Percentiles rank a stretch among this genome's conserved stretches.
Conservation (phyloP, 2,888 invertebrate genomes). For the Trisateles emortualis region DNA sequence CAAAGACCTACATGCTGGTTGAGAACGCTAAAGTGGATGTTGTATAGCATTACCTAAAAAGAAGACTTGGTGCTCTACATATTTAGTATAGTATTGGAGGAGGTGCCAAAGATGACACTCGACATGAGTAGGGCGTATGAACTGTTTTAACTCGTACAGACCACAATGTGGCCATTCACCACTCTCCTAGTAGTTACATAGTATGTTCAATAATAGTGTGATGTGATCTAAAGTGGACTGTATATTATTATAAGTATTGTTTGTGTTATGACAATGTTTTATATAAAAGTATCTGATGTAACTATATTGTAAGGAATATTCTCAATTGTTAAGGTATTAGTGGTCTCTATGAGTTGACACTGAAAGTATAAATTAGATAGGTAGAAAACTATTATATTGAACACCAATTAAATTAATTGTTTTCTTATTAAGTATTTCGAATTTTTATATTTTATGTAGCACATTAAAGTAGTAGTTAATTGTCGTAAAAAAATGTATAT, state of each 20-base stretch:
- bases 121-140: conserved; percentile 29
- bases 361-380: neutral
- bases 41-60: conserved; percentile 65
- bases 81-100: conserved; percentile 61
- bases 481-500: no score
- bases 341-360: conserved; percentile 25
- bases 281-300: neutral
- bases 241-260: conserved; percentile 2
- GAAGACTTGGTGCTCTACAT: conserved; percentile 56
- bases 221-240: neutral
- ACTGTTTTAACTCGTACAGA: conserved; percentile 26
- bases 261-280: neutral
- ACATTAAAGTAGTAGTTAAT: no score
- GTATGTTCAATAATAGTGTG: conserved; percentile 10
- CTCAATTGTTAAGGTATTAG: neutral
- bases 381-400: no score
- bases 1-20: conserved; percentile 62
- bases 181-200: neutral
- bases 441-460: neutral
- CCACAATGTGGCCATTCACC: conserved; percentile 7
- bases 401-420: no score
- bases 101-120: conserved; percentile 71
- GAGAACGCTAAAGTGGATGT: conserved; percentile 74
- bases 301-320: neutral
- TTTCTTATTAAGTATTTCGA: neutral